Percentiles rank a stretch among this genome's conserved stretches.
Conservation (phyloP, 2,113 vertebrate genomes). For the Hydrochoerus hydrochaeris region DNA sequence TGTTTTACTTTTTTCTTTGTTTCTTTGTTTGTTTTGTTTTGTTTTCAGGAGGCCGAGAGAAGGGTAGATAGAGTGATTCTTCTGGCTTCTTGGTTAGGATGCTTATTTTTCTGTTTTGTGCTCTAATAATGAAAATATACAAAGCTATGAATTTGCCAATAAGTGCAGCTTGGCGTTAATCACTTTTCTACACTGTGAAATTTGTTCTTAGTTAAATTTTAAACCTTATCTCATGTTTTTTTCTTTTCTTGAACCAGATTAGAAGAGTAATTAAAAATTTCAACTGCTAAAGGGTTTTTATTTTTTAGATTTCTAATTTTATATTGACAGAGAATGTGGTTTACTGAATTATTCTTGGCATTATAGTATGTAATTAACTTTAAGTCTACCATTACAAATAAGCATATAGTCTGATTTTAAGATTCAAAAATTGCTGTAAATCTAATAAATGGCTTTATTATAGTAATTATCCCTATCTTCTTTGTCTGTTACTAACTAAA, state of each 20-base stretch:
- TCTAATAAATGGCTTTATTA: not conserved
- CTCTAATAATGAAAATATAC: slow-evolving; percentile 20
- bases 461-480: not conserved
- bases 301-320: slow-evolving; percentile 43
- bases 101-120: not conserved
- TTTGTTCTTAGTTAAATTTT: slow-evolving; percentile 17
- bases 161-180: not conserved
- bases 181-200: not conserved
- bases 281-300: not conserved
- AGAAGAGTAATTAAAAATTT: slow-evolving; percentile 10
- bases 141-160: slow-evolving; percentile 21
- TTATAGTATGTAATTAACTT: not conserved
- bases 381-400: not conserved
- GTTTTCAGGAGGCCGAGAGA: not conserved
- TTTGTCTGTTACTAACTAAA: not conserved
- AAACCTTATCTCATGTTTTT: not conserved
- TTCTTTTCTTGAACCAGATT: not conserved
- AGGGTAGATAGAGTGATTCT: not conserved
- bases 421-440: not conserved
- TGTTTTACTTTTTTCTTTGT: not conserved
- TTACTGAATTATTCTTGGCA: not conserved
- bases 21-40: too few relatives aligned
- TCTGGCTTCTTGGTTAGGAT: not conserved
- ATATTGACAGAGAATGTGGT: not conserved
- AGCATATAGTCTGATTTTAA: not conserved